These are phyloP conservation scores for Premnoplex brunnescens DNA, from an alignment of 2,797 vertebrate genomes.

Conservation along the genomic window DNA sequence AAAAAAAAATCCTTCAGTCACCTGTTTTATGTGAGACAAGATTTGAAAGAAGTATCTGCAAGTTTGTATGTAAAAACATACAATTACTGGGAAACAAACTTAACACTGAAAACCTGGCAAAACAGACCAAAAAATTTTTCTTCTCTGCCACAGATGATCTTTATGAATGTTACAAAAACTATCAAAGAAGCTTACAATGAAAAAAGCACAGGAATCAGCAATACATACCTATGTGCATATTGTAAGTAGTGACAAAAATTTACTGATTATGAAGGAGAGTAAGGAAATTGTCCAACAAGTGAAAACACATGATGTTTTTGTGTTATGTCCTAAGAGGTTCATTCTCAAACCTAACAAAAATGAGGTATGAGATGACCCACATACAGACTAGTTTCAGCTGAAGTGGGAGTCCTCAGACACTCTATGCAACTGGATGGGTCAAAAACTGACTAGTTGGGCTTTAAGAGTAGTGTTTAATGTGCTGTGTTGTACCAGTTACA, in stretches of 20 bases:
- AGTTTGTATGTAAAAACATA: not conserved
- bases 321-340: not conserved
- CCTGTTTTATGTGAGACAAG: not conserved
- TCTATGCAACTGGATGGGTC: not conserved
- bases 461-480: not conserved
- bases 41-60: not conserved
- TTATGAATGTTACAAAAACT: not conserved
- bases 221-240: not conserved
- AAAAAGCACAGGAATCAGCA: not conserved
- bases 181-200: not conserved
- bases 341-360: not conserved
- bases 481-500: not conserved
- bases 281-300: not conserved
- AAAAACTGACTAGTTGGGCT: not conserved
- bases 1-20: not conserved
- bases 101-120: not conserved
- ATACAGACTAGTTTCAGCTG: not conserved
- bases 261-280: not conserved
- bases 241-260: not conserved
- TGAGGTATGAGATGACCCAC: not conserved
- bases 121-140: not conserved
- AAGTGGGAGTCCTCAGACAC: not conserved
- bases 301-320: not conserved
- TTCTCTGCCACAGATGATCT: not conserved
- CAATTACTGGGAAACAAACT: not conserved